Percentiles rank a stretch among this genome's conserved stretches.
Evolutionary conservation across 64 coral and sea anemone species (phyloP).

Genomic region (Stichodactyla mertensii): DNA sequence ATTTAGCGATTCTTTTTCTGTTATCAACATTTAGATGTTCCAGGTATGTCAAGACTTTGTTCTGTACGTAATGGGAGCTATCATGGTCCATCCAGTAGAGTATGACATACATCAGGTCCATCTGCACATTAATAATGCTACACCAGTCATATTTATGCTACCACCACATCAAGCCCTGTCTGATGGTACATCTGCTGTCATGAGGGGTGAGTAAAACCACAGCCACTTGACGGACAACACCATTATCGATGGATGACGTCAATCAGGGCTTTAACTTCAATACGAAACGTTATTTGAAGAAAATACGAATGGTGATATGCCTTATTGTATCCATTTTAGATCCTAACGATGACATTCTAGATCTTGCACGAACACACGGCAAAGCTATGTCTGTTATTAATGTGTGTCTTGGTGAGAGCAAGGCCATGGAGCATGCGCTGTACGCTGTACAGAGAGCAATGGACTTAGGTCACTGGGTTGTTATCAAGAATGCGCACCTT

Average conservation of each 20-base stretch:
- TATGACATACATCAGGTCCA: conserved; percentile 69
- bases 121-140: conserved; percentile 24
- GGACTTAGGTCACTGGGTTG: conserved; percentile 42
- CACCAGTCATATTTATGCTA: conserved; percentile 66
- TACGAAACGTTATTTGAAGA: too few species aligned
- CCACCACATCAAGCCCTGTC: conserved; percentile 26
- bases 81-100: conserved; percentile 39
- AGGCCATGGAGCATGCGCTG: conserved; percentile 15
- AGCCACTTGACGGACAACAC: too few species aligned
- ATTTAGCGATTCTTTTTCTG: neutral
- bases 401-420: conserved; percentile 28
- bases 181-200: neutral
- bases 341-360: conserved; percentile 30
- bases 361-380: conserved; percentile 18
- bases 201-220: neutral
- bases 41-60: conserved; percentile 77
- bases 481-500: conserved; percentile 47
- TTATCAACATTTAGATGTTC: conserved; percentile 8
- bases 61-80: conserved; percentile 84
- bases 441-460: conserved; percentile 16
- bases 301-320: neutral
- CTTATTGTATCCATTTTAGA: conserved; percentile 11
- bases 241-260: too few species aligned
- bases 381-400: conserved; percentile 1
- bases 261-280: too few species aligned